A percentile compares a stretch with the other conserved stretches of the same genome.
Conservation (phyloP, 2,797 vertebrate genomes). For the Furcifer pardalis region DNA sequence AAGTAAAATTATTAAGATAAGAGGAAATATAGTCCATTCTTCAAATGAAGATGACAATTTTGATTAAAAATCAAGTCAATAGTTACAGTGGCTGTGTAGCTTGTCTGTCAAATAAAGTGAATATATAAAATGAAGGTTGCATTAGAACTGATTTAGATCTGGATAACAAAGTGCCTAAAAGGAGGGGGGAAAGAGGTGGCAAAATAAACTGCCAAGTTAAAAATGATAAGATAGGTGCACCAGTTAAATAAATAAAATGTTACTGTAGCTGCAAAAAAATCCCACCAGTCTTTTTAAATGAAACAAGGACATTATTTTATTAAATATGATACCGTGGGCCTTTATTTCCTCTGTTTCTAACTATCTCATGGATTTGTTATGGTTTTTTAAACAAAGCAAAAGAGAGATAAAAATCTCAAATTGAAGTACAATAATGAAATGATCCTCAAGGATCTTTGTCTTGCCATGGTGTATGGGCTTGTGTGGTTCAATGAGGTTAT, state of each 20-base stretch:
- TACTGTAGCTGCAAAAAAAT: constrained; percentile 31
- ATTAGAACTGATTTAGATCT: constrained; percentile 44
- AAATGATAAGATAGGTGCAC: constrained; percentile 29
- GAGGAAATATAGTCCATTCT: constrained; percentile 48
- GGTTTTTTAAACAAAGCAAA: not conserved
- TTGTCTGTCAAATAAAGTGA: constrained; percentile 38
- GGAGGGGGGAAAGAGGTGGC: constrained; percentile 16
- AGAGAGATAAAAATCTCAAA: constrained; percentile 34
- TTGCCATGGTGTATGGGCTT: no score
- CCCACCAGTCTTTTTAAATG: constrained; percentile 29
- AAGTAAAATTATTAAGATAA: constrained; percentile 59
- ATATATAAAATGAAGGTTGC: constrained; percentile 28
- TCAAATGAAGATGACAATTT: constrained; percentile 55
- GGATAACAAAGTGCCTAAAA: constrained; percentile 36
- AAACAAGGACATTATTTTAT: constrained; percentile 40
- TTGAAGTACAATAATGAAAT: constrained; percentile 10
- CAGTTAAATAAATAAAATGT: constrained; percentile 47
- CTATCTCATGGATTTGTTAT: constrained; percentile 10
- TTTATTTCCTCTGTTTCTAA: constrained; percentile 3
- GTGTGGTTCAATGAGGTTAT: no score
- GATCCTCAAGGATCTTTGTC: no score
- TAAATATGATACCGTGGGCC: constrained; percentile 32
- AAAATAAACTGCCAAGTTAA: constrained; percentile 49
- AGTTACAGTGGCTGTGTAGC: constrained; percentile 33
- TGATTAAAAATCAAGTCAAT: constrained; percentile 50